A percentile compares a stretch with the other conserved stretches of the same genome.
These are phyloP conservation scores for Cistogaster globosa DNA, from an alignment of 2,888 invertebrate genomes.

Conservation along the genomic window DNA sequence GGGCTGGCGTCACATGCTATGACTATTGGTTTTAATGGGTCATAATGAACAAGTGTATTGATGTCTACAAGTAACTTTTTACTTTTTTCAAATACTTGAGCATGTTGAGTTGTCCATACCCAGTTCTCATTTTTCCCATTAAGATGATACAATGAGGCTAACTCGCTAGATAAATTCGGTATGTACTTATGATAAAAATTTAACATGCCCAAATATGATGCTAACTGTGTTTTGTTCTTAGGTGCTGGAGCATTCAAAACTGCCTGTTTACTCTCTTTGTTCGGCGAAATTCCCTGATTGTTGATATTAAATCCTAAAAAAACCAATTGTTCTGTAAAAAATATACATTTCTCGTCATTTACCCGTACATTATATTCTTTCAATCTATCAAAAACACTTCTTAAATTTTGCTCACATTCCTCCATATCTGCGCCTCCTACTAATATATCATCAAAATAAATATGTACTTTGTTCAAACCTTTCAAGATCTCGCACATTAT, in stretches of 20 bases:
- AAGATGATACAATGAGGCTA: constrained; percentile 51
- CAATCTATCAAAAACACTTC: too few species aligned
- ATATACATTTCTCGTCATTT: constrained; percentile 39
- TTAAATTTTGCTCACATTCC: too few species aligned
- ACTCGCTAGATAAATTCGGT: constrained; percentile 55
- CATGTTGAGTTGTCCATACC: constrained; percentile 42
- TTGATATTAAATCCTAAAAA: constrained; percentile 32
- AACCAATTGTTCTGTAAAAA: constrained; percentile 10
- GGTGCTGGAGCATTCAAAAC: constrained; percentile 39
- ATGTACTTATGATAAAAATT: constrained; percentile 35
- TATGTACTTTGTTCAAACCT: too few species aligned
- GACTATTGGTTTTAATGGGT: constrained; percentile 52
- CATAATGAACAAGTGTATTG: constrained; percentile 47
- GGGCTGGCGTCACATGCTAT: constrained; percentile 63
- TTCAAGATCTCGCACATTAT: too few species aligned
- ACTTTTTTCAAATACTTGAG: constrained; percentile 41
- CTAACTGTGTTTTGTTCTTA: constrained; percentile 31
- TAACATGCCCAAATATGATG: constrained; percentile 44
- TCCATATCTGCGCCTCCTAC: too few species aligned
- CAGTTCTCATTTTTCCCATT: constrained; percentile 38
- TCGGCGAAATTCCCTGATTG: constrained; percentile 9
- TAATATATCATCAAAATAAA: too few species aligned
- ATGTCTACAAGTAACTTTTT: constrained; percentile 46
- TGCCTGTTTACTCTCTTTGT: constrained; percentile 9
- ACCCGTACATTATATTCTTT: too few species aligned